Percentiles rank a stretch among this genome's conserved stretches.
Conservation (phyloP, 2,888 invertebrate species). For the Stegana nigrithorax region DNA sequence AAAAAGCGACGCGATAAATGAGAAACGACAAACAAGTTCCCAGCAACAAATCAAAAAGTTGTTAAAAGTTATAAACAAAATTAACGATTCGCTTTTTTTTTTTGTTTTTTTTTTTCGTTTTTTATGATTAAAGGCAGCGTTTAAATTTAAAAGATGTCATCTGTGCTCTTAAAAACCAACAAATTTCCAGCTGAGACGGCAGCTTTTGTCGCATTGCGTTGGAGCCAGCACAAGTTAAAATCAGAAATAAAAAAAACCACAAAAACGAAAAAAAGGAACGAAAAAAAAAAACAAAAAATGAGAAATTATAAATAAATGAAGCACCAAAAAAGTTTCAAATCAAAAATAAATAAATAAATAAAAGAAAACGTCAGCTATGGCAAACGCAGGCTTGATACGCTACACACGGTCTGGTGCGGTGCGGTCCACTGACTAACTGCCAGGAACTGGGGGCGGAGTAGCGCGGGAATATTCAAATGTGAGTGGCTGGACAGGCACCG, state of each 20-base stretch:
- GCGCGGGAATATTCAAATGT: too few species aligned
- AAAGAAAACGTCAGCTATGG: too few species aligned
- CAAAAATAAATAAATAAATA: too few species aligned
- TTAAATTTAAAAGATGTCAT: slow-evolving; percentile 8
- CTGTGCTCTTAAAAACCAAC: not conserved
- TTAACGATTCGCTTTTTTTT: not conserved
- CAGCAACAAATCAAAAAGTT: slow-evolving; percentile 11
- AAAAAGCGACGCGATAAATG: not conserved
- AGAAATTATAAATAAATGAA: too few species aligned
- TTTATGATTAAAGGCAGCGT: not conserved
- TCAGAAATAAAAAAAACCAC: not conserved
- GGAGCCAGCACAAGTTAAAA: slow-evolving; percentile 10
- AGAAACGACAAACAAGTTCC: not conserved
- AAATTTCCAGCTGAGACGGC: not conserved
- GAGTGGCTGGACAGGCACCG: too few species aligned
- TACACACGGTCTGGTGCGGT: too few species aligned
- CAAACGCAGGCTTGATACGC: too few species aligned
- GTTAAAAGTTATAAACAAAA: slow-evolving; percentile 5
- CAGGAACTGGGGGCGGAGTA: too few species aligned
- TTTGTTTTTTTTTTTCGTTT: not conserved
- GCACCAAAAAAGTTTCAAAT: too few species aligned
- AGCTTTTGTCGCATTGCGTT: not conserved
- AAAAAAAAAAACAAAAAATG: not conserved
- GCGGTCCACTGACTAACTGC: too few species aligned
- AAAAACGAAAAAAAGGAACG: not conserved